A percentile compares a stretch with the other conserved stretches of the same genome.
Evolutionary conservation across 2,888 invertebrate genomes (phyloP).

Genomic region (Diarsia dahlii): DNA sequence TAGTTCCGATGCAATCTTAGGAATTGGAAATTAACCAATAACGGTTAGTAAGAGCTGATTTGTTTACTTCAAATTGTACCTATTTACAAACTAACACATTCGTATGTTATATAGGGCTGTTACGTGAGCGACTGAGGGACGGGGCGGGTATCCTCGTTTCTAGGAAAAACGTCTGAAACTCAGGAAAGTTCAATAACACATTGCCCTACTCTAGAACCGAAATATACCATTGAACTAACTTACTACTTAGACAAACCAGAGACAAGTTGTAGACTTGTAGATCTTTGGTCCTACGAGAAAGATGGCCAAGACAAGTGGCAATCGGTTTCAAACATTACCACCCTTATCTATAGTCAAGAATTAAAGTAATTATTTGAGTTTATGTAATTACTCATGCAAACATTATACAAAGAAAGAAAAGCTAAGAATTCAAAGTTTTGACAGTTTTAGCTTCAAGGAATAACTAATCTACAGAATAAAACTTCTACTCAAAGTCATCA

Average conservation of each 20-base stretch:
- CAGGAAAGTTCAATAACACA: background rate
- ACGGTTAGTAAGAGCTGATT: background rate
- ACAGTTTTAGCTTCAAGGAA: no score
- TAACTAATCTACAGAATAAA: no score
- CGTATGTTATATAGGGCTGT: background rate
- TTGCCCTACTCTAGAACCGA: background rate
- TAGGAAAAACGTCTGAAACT: slow-evolving; percentile 1
- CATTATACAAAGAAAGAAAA: no score
- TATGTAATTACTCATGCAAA: no score
- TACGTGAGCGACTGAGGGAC: no score
- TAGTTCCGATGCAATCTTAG: background rate
- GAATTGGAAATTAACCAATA: slow-evolving; percentile 22
- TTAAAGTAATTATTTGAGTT: no score
- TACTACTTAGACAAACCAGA: background rate
- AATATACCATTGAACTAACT: background rate
- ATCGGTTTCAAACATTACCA: background rate
- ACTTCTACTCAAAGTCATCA: no score
- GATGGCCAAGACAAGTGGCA: background rate
- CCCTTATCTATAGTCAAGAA: no score
- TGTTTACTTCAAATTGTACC: background rate
- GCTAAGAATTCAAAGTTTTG: no score
- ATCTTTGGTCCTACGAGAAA: background rate
- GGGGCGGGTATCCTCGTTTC: background rate
- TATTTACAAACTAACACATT: background rate
- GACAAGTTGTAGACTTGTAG: no score